Evolutionary conservation across 2,888 invertebrate genomes (phyloP).

Genomic region (Catocala sponsa): DNA sequence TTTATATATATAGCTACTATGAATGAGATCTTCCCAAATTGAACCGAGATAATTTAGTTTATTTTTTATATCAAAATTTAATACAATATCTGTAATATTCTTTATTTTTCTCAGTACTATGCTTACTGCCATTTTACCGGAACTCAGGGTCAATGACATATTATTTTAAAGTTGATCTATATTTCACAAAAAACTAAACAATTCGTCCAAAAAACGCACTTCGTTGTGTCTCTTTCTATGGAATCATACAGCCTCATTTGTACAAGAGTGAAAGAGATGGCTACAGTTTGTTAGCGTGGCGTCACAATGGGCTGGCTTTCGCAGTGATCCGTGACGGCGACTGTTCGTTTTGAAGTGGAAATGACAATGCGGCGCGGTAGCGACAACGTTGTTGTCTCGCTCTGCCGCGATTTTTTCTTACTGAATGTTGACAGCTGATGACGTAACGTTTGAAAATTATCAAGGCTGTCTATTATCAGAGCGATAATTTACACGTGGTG

Average conservation of each 20-base stretch:
- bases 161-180: slow-evolving; percentile 84
- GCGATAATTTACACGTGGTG: slow-evolving; percentile 57
- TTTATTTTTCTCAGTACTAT: slow-evolving; percentile 44
- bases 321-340: slow-evolving; percentile 81
- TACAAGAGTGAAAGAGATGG: slow-evolving; percentile 64
- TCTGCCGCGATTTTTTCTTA: slow-evolving; percentile 70
- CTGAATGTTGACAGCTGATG: slow-evolving; percentile 69
- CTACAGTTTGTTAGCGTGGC: slow-evolving; percentile 54
- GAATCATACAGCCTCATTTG: slow-evolving; percentile 27
- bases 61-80: slow-evolving; percentile 8
- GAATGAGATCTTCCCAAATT: slow-evolving; percentile 15
- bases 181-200: slow-evolving; percentile 81
- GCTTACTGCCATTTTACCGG: slow-evolving; percentile 59
- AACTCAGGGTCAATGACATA: slow-evolving; percentile 78
- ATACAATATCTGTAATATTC: slow-evolving; percentile 30
- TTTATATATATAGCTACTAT: slow-evolving; percentile 7
- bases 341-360: slow-evolving; percentile 80
- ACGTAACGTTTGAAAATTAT: slow-evolving; percentile 69
- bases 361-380: slow-evolving; percentile 64
- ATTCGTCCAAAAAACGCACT: slow-evolving; percentile 67
- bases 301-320: slow-evolving; percentile 80
- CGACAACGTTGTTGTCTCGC: slow-evolving; percentile 65
- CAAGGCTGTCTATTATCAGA: slow-evolving; percentile 63
- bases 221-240: slow-evolving; percentile 59
- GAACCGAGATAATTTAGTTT: slow-evolving; percentile 13